Percentiles rank a stretch among this genome's conserved stretches.
These are phyloP conservation scores for Laticauda colubrina DNA, from an alignment of 2,113 vertebrate genomes.

Conservation along the genomic window DNA sequence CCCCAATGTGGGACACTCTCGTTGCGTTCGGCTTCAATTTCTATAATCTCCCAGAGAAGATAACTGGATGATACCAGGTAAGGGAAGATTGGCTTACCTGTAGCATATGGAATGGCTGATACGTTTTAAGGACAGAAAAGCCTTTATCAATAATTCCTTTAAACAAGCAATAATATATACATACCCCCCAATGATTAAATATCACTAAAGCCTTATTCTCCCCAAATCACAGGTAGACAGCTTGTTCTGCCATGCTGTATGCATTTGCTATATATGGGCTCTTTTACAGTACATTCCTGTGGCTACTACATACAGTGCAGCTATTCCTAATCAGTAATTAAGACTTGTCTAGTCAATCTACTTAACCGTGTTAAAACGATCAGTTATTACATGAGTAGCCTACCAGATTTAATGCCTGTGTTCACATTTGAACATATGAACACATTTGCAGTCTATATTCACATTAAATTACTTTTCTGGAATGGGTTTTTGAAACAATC, in stretches of 20 bases:
- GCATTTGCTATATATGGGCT: background rate
- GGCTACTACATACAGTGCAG: background rate
- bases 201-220: background rate
- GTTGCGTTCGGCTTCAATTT: background rate
- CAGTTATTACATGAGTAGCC: conserved; percentile 5
- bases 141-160: background rate
- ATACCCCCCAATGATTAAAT: background rate
- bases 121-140: background rate
- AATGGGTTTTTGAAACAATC: background rate
- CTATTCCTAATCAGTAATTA: background rate
- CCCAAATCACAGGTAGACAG: background rate
- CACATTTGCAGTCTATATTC: background rate
- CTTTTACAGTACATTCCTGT: background rate
- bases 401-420: background rate
- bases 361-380: background rate
- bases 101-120: background rate
- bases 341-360: conserved; percentile 10
- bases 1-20: background rate
- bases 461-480: background rate
- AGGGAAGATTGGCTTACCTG: background rate
- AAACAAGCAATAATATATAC: background rate
- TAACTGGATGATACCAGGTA: background rate
- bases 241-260: background rate
- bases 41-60: background rate
- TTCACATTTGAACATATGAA: background rate